phyloP scores from a whole-genome alignment of 2,113 vertebrate genomes.

The Lathamus discolor region DNA sequence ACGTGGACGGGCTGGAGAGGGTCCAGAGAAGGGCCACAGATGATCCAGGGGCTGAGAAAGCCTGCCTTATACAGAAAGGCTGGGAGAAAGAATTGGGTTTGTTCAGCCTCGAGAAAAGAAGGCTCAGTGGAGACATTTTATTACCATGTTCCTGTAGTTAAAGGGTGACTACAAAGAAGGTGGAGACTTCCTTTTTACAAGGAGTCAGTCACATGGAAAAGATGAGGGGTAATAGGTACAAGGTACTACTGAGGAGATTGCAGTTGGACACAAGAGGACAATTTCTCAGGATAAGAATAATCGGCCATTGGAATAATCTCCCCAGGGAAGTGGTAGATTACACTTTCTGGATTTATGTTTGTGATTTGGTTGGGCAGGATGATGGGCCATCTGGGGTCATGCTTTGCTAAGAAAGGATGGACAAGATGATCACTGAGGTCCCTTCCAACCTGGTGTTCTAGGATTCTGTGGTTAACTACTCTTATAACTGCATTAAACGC shows the following conservation, averaged over 20 bases:
- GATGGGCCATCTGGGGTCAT: not conserved
- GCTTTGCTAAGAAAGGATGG: not conserved
- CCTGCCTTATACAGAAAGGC: not conserved
- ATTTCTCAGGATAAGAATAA: not conserved
- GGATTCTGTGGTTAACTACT: not conserved
- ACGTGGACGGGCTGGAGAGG: not conserved
- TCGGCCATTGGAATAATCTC: not conserved
- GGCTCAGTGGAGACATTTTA: not conserved
- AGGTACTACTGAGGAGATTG: not conserved
- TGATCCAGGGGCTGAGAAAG: not conserved
- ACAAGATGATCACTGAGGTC: too few species aligned
- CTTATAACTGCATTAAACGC: not conserved
- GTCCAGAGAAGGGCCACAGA: not conserved
- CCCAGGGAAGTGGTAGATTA: not conserved
- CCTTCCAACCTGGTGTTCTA: too few species aligned
- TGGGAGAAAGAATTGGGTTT: not conserved
- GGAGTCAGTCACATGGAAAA: not conserved
- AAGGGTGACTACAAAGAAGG: not conserved
- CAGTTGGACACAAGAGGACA: not conserved
- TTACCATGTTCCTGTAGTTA: not conserved
- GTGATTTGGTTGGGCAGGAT: not conserved
- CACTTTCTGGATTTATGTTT: not conserved
- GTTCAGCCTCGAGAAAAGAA: not conserved
- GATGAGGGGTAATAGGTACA: not conserved
- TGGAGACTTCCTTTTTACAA: not conserved